Conservation (phyloP, 2,113 vertebrate species). For the Silurus meridionalis region DNA sequence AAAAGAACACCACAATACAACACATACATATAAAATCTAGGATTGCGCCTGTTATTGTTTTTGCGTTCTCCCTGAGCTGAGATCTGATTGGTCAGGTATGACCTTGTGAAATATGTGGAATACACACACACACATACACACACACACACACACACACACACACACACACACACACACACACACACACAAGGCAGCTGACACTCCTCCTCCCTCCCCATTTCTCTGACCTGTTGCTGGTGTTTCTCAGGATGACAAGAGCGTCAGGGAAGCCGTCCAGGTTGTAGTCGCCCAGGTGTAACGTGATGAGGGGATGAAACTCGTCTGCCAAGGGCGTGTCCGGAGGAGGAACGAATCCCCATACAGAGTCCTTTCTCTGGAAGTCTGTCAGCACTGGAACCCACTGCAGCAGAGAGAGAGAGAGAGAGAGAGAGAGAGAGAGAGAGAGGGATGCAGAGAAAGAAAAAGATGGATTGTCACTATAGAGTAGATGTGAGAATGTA, state of each 20-base stretch:
- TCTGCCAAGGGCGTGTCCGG: conserved; percentile 24
- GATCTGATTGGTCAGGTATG: not conserved
- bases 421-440: conserved; percentile 13
- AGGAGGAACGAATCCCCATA: conserved; percentile 83
- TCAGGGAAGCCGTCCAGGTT: conserved; percentile 98
- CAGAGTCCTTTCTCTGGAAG: conserved; percentile 79
- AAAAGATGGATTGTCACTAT: not conserved
- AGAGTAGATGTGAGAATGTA: not conserved
- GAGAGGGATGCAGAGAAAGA: conserved; percentile 4
- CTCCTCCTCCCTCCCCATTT: not conserved
- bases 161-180: not conserved
- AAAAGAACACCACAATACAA: no score
- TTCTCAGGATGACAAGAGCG: conserved; percentile 85
- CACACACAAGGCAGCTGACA: not conserved
- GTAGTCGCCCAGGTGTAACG: conserved; percentile 92
- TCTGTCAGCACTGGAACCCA: conserved; percentile 85
- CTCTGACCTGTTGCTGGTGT: conserved; percentile 85
- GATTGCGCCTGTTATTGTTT: not conserved
- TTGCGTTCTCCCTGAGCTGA: not conserved
- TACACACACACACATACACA: not conserved
- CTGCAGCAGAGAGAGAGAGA: conserved; percentile 63
- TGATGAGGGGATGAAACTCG: conserved; percentile 74
- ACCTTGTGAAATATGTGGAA: not conserved
- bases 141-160: not conserved
- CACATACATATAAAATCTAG: no score